These are phyloP conservation scores for Drosophila azteca DNA, from an alignment of 1,140 invertebrate species.

Conservation along the genomic window DNA sequence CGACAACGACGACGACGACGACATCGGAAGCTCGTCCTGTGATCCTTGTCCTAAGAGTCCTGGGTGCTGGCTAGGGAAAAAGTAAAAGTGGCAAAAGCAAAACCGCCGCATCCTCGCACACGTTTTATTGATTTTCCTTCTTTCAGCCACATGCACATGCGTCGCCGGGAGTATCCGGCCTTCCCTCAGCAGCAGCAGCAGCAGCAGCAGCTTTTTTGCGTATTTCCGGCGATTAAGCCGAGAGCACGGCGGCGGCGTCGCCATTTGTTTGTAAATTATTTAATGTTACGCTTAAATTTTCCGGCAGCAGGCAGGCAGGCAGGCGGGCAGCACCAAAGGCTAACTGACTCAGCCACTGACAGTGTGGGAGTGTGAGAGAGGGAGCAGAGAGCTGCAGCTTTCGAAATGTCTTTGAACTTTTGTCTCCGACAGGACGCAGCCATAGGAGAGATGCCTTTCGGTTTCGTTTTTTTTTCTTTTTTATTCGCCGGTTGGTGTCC, in stretches of 20 bases:
- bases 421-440: slow-evolving; percentile 38
- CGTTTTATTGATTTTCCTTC: slow-evolving; percentile 80
- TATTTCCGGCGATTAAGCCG: slow-evolving; percentile 77
- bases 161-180: slow-evolving; percentile 37
- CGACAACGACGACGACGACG: slow-evolving; percentile 42
- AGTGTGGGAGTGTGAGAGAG: background rate
- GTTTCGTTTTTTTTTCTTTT: slow-evolving; percentile 35
- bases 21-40: slow-evolving; percentile 59
- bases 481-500: slow-evolving; percentile 68
- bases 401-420: slow-evolving; percentile 70
- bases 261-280: slow-evolving; percentile 82
- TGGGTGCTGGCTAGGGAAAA: slow-evolving; percentile 47
- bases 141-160: slow-evolving; percentile 64
- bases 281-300: slow-evolving; percentile 82
- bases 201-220: slow-evolving; percentile 42
- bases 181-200: background rate
- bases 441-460: slow-evolving; percentile 49
- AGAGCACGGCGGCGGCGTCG: slow-evolving; percentile 50
- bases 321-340: slow-evolving; percentile 27
- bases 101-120: slow-evolving; percentile 70
- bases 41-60: slow-evolving; percentile 60
- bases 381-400: slow-evolving; percentile 26
- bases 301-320: slow-evolving; percentile 55
- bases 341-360: slow-evolving; percentile 38
- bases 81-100: slow-evolving; percentile 73